phyloP scores from a whole-genome alignment of 1,140 invertebrate species.

The Helicoverpa armigera region DNA sequence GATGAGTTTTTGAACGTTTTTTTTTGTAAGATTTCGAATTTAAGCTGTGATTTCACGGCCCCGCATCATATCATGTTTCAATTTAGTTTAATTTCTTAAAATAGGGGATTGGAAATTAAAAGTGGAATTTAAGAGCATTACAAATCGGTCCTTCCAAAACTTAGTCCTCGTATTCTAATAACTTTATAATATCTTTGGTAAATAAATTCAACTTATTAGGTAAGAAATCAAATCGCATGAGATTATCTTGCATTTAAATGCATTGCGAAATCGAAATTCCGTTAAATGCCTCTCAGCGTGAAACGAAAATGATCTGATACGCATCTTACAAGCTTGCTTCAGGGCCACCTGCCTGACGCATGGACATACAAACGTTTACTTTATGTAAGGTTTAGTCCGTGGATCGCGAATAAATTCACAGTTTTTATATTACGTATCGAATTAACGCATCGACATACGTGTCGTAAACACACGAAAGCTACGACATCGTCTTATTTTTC shows the following conservation, averaged over 20 bases:
- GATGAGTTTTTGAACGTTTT: conserved; percentile 53
- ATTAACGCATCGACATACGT: conserved; percentile 69
- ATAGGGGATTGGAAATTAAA: conserved; percentile 46
- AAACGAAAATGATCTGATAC: conserved; percentile 70
- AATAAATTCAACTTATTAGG: conserved; percentile 65
- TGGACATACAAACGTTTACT: conserved; percentile 69
- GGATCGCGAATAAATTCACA: conserved; percentile 73
- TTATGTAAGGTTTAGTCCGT: conserved; percentile 72
- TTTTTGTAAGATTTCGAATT: conserved; percentile 52
- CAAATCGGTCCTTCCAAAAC: conserved; percentile 34
- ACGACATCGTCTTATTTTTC: conserved; percentile 55
- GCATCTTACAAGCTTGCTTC: conserved; percentile 66
- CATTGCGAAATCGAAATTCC: conserved; percentile 69
- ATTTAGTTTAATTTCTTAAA: conserved; percentile 53
- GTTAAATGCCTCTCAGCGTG: conserved; percentile 74
- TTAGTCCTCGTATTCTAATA: conserved; percentile 53
- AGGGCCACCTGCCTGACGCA: conserved; percentile 77
- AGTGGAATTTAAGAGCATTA: conserved; percentile 46
- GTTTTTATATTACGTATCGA: conserved; percentile 78
- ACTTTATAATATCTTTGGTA: conserved; percentile 59
- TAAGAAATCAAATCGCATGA: conserved; percentile 59
- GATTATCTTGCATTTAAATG: conserved; percentile 76
- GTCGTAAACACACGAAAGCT: conserved; percentile 55
- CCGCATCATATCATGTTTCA: conserved; percentile 57
- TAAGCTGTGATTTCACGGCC: conserved; percentile 52